phyloP scores from a whole-genome alignment of 2,113 vertebrate species.

The Myotis yumanensis region DNA sequence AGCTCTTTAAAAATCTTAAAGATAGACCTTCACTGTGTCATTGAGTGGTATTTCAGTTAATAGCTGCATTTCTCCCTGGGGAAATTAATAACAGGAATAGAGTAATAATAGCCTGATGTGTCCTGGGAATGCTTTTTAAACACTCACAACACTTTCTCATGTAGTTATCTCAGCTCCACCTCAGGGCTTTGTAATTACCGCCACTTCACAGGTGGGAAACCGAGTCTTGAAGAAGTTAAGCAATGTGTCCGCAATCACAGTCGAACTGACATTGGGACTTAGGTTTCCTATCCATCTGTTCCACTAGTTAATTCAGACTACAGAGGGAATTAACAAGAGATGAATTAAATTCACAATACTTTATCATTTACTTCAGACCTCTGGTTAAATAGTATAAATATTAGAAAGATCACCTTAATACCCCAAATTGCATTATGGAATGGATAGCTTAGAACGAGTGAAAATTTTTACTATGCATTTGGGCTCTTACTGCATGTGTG shows the following conservation, averaged over 20 bases:
- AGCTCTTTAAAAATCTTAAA: conserved; percentile 49
- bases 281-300: background rate
- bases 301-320: background rate
- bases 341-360: background rate
- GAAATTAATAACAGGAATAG: conserved; percentile 37
- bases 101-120: conserved; percentile 39
- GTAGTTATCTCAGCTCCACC: background rate
- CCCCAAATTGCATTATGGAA: background rate
- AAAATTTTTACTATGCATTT: background rate
- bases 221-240: background rate
- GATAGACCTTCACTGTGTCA: background rate
- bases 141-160: conserved; percentile 48
- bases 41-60: conserved; percentile 34
- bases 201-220: conserved; percentile 53
- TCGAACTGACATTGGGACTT: background rate
- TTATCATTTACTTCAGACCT: background rate
- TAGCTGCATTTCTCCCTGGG: background rate
- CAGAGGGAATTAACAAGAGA: background rate
- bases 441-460: background rate
- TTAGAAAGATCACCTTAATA: conserved; percentile 33
- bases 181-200: conserved; percentile 50
- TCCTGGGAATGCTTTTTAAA: background rate
- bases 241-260: background rate
- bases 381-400: background rate
- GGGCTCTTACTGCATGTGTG: background rate